Percentiles rank a stretch among this genome's conserved stretches.
Conservation (phyloP, 2,888 invertebrate genomes). For the Lithodes maja region DNA sequence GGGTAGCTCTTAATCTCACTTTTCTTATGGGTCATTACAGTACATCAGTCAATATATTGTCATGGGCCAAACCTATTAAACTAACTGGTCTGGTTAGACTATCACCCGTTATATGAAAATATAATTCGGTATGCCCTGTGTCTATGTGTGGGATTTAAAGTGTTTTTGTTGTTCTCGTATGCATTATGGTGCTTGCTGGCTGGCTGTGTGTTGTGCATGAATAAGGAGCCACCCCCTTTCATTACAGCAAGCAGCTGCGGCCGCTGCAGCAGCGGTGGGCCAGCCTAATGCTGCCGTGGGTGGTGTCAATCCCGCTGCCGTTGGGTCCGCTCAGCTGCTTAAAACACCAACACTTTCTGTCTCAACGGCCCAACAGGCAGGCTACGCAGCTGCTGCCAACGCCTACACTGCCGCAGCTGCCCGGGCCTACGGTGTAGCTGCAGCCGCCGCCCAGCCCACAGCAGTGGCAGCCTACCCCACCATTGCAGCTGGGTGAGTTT, state of each 20-base stretch:
- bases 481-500: conserved; percentile 69
- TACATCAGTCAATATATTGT: no score
- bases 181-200: background rate
- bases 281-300: conserved; percentile 90
- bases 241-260: conserved; percentile 70
- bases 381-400: conserved; percentile 72
- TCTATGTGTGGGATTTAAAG: no score
- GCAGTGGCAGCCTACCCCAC: conserved; percentile 65
- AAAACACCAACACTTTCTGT: conserved; percentile 71
- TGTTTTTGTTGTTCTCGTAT: no score
- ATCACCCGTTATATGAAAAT: no score
- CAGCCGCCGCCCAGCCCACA: conserved; percentile 73
- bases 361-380: conserved; percentile 71
- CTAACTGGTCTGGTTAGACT: no score
- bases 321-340: conserved; percentile 75
- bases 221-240: conserved; percentile 70
- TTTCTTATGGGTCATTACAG: no score
- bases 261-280: conserved; percentile 85
- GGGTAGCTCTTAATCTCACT: no score
- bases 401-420: conserved; percentile 73
- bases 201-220: conserved; percentile 69
- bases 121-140: no score
- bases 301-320: conserved; percentile 76
- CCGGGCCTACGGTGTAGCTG: conserved; percentile 73
- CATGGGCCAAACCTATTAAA: no score